A percentile compares a stretch with the other conserved stretches of the same genome.
Evolutionary conservation across 1,140 invertebrate genomes (phyloP).

Genomic region (Sitobion miscanthi): DNA sequence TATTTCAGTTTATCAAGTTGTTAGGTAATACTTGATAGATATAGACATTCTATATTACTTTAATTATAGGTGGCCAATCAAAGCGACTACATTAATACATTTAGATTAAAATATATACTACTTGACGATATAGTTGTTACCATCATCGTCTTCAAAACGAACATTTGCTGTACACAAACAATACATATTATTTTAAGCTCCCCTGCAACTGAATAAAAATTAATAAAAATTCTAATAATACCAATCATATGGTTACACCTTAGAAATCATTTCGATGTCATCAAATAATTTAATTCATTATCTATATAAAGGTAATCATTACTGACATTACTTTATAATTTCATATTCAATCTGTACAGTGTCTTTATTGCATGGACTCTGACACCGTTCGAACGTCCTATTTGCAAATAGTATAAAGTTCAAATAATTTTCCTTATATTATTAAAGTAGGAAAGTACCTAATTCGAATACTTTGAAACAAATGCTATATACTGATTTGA

Average conservation of each 20-base stretch:
- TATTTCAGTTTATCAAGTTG: not conserved
- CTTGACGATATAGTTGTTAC: not conserved
- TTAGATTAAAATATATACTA: not conserved
- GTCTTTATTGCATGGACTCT: not conserved
- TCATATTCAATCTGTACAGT: not conserved
- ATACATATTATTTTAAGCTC: not conserved
- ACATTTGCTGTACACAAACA: not conserved
- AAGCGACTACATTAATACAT: not conserved
- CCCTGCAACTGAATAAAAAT: not conserved
- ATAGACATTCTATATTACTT: not conserved
- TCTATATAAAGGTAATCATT: not conserved
- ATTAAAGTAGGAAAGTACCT: not conserved
- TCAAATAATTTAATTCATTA: not conserved
- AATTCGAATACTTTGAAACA: conserved; percentile 10
- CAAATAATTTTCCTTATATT: not conserved
- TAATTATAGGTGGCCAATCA: not conserved
- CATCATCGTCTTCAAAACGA: not conserved
- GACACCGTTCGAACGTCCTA: not conserved
- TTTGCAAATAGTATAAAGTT: not conserved
- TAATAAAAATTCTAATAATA: not conserved
- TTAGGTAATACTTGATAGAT: not conserved
- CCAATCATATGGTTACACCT: not conserved
- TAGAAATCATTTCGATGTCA: not conserved
- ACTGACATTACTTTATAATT: not conserved
- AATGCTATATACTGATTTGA: not conserved